phyloP scores from a whole-genome alignment of 2,797 vertebrate species.

The Enteromius radiatus region DNA sequence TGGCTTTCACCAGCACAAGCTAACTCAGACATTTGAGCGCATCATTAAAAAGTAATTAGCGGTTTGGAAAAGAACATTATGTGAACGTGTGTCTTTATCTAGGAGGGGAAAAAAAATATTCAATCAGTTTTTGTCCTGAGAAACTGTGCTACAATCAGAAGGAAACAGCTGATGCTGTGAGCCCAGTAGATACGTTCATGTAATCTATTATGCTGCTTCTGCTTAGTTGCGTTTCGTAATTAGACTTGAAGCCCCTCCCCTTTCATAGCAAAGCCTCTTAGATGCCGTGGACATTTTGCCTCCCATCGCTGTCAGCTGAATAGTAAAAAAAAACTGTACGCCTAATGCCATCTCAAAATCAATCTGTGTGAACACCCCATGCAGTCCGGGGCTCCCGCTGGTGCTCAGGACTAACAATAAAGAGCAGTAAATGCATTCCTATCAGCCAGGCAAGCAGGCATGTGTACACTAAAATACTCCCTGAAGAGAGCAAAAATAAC shows the following conservation, averaged over 20 bases:
- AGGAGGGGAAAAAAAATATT: slow-evolving; percentile 45
- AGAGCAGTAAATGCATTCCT: slow-evolving; percentile 58
- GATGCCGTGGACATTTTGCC: slow-evolving; percentile 37
- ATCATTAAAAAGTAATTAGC: slow-evolving; percentile 58
- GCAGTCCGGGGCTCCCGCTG: slow-evolving; percentile 48
- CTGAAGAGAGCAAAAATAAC: slow-evolving; percentile 61
- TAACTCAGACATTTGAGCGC: slow-evolving; percentile 41
- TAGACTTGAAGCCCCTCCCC: slow-evolving; percentile 25
- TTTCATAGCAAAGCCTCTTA: slow-evolving; percentile 39
- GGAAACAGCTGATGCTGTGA: slow-evolving; percentile 16
- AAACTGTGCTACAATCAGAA: slow-evolving; percentile 21
- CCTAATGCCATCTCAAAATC: slow-evolving; percentile 57
- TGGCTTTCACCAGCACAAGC: slow-evolving; percentile 52
- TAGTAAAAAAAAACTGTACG: slow-evolving; percentile 34
- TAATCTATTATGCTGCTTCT: slow-evolving; percentile 32
- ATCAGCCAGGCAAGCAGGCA: slow-evolving; percentile 56
- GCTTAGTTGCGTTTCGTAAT: slow-evolving; percentile 22
- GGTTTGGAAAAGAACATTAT: slow-evolving; percentile 53
- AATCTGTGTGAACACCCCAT: slow-evolving; percentile 48
- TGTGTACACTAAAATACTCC: slow-evolving; percentile 59
- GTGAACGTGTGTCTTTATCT: slow-evolving; percentile 49
- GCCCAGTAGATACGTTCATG: slow-evolving; percentile 6
- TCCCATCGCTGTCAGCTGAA: slow-evolving; percentile 50
- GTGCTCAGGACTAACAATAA: slow-evolving; percentile 55
- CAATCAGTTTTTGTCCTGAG: slow-evolving; percentile 9